A percentile compares a stretch with the other conserved stretches of the same genome.
phyloP scores from a whole-genome alignment of 2,797 vertebrate genomes.

The Sardinella longiceps region DNA sequence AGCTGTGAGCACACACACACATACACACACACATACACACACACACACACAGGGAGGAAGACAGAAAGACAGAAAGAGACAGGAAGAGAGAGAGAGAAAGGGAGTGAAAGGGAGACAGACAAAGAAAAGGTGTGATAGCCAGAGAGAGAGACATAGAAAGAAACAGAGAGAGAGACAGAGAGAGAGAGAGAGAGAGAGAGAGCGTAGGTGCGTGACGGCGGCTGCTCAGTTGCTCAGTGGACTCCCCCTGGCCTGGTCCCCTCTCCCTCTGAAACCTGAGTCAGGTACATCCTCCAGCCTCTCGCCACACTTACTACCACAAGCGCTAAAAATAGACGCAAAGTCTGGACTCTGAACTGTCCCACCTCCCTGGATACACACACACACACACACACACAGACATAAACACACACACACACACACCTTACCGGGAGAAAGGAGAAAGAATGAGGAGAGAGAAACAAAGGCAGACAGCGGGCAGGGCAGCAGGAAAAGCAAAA shows the following conservation, averaged over 20 bases:
- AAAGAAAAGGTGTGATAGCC: background rate
- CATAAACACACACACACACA: background rate
- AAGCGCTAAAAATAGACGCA: background rate
- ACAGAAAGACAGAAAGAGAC: background rate
- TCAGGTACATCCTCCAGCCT: constrained; percentile 19
- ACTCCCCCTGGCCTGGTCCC: background rate
- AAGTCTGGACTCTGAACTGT: background rate
- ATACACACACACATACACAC: too few species aligned
- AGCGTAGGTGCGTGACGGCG: background rate
- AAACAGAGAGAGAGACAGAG: background rate
- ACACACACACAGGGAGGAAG: too few species aligned
- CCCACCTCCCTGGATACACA: background rate
- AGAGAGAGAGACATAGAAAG: background rate
- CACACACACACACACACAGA: background rate
- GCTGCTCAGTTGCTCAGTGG: background rate
- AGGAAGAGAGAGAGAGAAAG: too few species aligned
- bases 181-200: background rate
- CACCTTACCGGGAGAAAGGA: background rate
- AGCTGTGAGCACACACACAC: too few species aligned
- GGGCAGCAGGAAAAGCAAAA: constrained; percentile 25
- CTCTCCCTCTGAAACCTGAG: constrained; percentile 26
- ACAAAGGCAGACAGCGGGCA: constrained; percentile 42
- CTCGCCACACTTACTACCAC: constrained; percentile 12
- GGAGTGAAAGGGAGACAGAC: background rate
- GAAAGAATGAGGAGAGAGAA: constrained; percentile 34